Evolutionary conservation across 1,140 invertebrate genomes (phyloP), one percentile per base, ranked within the genome.

Genomic region (Philotrypesis tridentata): DNA sequence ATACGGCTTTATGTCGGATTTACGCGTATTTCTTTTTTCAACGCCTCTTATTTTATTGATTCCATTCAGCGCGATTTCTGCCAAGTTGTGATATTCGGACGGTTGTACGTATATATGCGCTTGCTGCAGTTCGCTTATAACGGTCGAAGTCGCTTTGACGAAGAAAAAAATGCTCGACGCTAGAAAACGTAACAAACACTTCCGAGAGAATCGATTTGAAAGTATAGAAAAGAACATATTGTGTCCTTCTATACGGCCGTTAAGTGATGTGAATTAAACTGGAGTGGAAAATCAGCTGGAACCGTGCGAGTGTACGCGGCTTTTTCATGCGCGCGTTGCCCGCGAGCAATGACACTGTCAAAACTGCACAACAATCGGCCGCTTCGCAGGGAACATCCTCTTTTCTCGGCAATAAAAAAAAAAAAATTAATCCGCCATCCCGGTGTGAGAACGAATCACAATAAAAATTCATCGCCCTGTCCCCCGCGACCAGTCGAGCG

Each of bases 1-100:
- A 80, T 74, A 74, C 37, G 33, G 61, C 61, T 80, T 79, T 79
- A 48, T 40, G 23, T 6, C 21, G 21, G 21, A 17, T 14, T n/a
- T n/a, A 9, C 3, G 33, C n/a, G n/a, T n/a, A 72, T 21, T 55
- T 55, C 37, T 80, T 72, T 72, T 63, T 60, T 63, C 40, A 3
- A 70, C 67, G 33, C 33, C 25, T 68, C 65, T 78, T 48, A 71
- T 79, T 71, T 21, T 71, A 71, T 79, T 4, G 67, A 70, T 79
- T 78, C 40, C 21, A 55, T 55, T 55, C 48, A 55, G 2, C n/a
- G 17, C 17, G 21, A 55, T 55, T 55, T 55, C 14, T 55, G 48
- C 48, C 48, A 55, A 21, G 48, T 55, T 55, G 48, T 55, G 17
- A 21, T 55, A 55, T 55, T 55, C 6, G 17, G 48, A 17, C 48